Evolutionary conservation across 2,888 invertebrate genomes (phyloP).

Genomic region (Drosophila prostipennis): DNA sequence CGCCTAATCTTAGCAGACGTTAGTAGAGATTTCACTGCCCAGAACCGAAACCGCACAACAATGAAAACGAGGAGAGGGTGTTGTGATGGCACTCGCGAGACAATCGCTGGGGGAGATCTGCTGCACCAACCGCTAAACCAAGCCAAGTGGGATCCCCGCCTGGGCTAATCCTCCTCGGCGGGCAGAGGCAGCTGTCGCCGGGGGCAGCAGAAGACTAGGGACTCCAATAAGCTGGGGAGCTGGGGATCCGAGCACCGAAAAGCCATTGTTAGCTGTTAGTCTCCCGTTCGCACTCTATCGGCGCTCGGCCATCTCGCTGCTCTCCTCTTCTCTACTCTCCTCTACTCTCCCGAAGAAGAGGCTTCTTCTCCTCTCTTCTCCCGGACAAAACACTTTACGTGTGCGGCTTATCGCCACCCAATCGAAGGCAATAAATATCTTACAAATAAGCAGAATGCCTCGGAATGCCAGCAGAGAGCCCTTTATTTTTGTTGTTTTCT

Average conservation of each 20-base stretch:
- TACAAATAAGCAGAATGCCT: conserved; percentile 85
- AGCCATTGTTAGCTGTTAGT: conserved; percentile 74
- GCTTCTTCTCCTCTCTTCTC: conserved; percentile 10
- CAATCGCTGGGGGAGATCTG: conserved; percentile 49
- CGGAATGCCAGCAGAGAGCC: conserved; percentile 74
- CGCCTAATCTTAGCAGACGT: neutral
- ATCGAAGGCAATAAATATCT: conserved; percentile 85
- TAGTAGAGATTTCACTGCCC: conserved; percentile 9
- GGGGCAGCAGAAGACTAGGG: conserved; percentile 45
- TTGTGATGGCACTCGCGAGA: conserved; percentile 42
- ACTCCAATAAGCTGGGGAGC: neutral
- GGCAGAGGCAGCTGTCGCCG: conserved; percentile 46
- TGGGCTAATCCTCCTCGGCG: conserved; percentile 50
- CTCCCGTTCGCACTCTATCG: conserved; percentile 49
- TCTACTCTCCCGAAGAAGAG: conserved; percentile 1
- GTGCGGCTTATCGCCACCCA: conserved; percentile 83
- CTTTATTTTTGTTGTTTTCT: neutral
- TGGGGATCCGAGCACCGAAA: neutral
- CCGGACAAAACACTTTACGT: conserved; percentile 80
- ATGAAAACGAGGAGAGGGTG: conserved; percentile 24
- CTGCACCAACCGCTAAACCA: conserved; percentile 25
- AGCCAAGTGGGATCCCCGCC: conserved; percentile 18
- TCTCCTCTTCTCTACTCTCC: conserved; percentile 8
- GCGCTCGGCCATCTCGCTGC: conserved; percentile 35
- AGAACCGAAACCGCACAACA: conserved; percentile 16